phyloP scores from a whole-genome alignment of 2,888 invertebrate species.

The Hoplodrina blanda region DNA sequence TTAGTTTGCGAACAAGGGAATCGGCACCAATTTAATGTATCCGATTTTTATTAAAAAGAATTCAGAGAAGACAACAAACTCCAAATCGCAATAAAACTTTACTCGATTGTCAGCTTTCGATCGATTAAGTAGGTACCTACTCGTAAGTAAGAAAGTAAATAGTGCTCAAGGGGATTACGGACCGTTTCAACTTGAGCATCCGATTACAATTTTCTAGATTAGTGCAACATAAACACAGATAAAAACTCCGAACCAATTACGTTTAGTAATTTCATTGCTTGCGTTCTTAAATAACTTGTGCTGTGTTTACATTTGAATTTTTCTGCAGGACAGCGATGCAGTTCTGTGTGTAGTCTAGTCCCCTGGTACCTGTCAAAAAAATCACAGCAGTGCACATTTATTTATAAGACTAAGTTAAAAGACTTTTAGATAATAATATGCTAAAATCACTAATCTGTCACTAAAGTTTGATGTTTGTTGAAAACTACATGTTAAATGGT shows the following conservation, averaged over 20 bases:
- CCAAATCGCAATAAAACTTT: slow-evolving; percentile 17
- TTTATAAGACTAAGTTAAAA: too few species aligned
- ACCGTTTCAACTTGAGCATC: slow-evolving; percentile 45
- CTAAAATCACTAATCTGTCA: too few species aligned
- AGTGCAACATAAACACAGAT: slow-evolving; percentile 69
- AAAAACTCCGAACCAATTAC: slow-evolving; percentile 73
- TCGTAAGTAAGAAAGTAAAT: slow-evolving; percentile 31
- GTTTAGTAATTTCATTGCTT: slow-evolving; percentile 73
- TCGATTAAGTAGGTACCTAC: slow-evolving; percentile 11
- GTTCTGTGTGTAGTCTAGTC: neutral
- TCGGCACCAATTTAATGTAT: too few species aligned
- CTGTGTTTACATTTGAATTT: slow-evolving; percentile 56
- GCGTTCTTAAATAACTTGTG: slow-evolving; percentile 69
- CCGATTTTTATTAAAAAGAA: too few species aligned
- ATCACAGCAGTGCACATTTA: too few species aligned
- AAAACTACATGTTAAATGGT: too few species aligned
- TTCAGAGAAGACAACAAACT: slow-evolving; percentile 7
- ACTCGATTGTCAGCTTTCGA: slow-evolving; percentile 18
- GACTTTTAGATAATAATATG: too few species aligned
- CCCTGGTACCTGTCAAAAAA: too few species aligned
- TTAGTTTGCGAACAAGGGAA: too few species aligned
- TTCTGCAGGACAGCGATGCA: slow-evolving; percentile 4
- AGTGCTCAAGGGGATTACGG: slow-evolving; percentile 46
- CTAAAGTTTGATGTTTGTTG: too few species aligned
- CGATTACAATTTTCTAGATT: slow-evolving; percentile 69